phyloP scores from a whole-genome alignment of 2,888 invertebrate species.

The Tenthredo mesomela region DNA sequence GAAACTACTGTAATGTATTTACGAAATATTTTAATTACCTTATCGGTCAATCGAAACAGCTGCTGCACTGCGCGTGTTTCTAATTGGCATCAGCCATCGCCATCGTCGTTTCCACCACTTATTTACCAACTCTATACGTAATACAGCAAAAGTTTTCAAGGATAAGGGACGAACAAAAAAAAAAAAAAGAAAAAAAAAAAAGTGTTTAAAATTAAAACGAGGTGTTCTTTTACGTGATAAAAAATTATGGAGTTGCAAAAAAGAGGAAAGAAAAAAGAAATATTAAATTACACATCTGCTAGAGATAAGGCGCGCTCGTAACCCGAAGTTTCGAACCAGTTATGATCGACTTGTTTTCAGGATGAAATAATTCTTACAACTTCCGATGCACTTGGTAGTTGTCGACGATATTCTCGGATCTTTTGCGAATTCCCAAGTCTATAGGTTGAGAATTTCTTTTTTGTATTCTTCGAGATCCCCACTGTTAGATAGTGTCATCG shows the following conservation, averaged over 20 bases:
- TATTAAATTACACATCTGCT: neutral
- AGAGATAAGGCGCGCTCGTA: neutral
- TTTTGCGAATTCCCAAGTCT: constrained; percentile 53
- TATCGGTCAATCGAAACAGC: constrained; percentile 75
- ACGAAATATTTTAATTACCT: constrained; percentile 77
- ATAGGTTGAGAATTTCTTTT: constrained; percentile 19
- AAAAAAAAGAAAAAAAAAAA: neutral
- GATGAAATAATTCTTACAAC: constrained; percentile 1
- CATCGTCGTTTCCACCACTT: constrained; percentile 25
- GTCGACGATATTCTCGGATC: neutral
- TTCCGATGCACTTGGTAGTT: neutral
- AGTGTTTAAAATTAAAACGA: neutral
- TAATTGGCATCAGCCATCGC: constrained; percentile 67
- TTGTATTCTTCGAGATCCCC: constrained; percentile 44
- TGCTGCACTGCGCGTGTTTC: constrained; percentile 74
- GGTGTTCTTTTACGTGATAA: neutral
- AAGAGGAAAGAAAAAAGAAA: neutral
- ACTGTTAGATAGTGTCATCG: constrained; percentile 56
- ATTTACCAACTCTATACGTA: constrained; percentile 27
- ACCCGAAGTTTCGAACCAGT: neutral
- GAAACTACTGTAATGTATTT: constrained; percentile 60
- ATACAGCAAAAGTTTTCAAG: neutral
- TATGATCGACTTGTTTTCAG: constrained; percentile 3
- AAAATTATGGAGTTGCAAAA: neutral
- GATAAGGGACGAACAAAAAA: neutral